phyloP scores from a whole-genome alignment of 64 coral and sea anemone species.

The Anthopleura sola region DNA sequence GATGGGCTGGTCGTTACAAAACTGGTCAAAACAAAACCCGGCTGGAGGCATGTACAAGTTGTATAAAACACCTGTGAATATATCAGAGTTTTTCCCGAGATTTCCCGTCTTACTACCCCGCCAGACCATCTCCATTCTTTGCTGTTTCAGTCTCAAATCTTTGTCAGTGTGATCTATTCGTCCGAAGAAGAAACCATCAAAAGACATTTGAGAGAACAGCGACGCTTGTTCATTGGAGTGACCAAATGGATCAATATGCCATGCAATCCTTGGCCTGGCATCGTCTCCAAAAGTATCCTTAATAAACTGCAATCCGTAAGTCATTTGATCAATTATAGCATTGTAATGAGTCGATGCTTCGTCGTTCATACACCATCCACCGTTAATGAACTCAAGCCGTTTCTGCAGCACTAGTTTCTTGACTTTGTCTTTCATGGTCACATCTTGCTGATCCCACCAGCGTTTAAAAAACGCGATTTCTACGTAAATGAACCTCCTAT shows the following conservation, averaged over 20 bases:
- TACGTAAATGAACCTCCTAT: conserved; percentile 62
- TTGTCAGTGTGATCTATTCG: conserved; percentile 60
- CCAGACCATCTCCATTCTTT: conserved; percentile 63
- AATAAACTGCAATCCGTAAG: conserved; percentile 51
- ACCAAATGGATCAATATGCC: conserved; percentile 66
- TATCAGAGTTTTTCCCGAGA: conserved; percentile 54
- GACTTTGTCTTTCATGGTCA: conserved; percentile 24
- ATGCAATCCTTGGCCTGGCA: conserved; percentile 55
- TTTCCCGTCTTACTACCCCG: conserved; percentile 42
- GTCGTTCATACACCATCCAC: conserved; percentile 71
- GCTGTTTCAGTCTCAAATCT: conserved; percentile 23
- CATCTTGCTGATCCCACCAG: conserved; percentile 63
- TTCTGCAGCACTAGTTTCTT: conserved; percentile 45
- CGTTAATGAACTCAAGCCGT: conserved; percentile 58
- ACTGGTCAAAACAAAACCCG: conserved; percentile 60
- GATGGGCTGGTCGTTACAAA: conserved; percentile 29
- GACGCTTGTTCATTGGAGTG: conserved; percentile 69
- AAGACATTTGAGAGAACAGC: conserved; percentile 63
- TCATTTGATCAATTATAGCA: conserved; percentile 76
- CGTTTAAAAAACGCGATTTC: conserved; percentile 63
- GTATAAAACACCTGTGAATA: conserved; percentile 57
- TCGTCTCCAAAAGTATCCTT: conserved; percentile 55
- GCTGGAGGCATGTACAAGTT: conserved; percentile 48
- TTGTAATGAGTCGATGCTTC: conserved; percentile 62
- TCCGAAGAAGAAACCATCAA: conserved; percentile 68